Evolutionary conservation across 2,888 invertebrate genomes (phyloP).

Genomic region (Sicus ferrugineus): DNA sequence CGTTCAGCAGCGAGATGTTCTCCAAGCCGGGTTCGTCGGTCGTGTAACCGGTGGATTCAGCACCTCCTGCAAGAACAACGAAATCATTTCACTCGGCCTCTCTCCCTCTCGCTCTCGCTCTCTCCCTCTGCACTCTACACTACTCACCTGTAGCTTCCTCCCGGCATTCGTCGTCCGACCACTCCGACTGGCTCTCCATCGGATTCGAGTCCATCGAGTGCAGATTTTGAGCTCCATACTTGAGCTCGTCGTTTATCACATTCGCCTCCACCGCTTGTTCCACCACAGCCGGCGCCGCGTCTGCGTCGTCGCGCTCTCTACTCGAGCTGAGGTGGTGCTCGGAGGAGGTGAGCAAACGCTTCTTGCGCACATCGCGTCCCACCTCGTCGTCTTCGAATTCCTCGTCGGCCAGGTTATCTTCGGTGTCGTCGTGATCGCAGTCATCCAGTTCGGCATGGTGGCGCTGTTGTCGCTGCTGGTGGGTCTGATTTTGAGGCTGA

Average conservation of each 20-base stretch:
- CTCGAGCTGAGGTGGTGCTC: conserved; percentile 35
- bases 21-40: conserved; percentile 87
- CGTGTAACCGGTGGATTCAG: conserved; percentile 83
- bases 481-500: conserved; percentile 44
- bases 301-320: conserved; percentile 36
- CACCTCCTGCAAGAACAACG: conserved; percentile 62
- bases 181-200: conserved; percentile 81
- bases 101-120: neutral
- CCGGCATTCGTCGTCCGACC: conserved; percentile 75
- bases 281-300: neutral
- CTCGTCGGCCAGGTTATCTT: conserved; percentile 62
- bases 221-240: conserved; percentile 64
- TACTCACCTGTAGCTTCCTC: conserved; percentile 70
- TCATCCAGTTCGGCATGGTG: conserved; percentile 44
- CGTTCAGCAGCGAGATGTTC: conserved; percentile 85
- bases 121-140: no score
- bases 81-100: neutral
- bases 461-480: conserved; percentile 21
- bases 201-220: conserved; percentile 64
- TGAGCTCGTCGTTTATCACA: conserved; percentile 65
- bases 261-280: conserved; percentile 52
- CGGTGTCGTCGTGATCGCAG: conserved; percentile 59
- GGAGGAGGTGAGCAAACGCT: conserved; percentile 42
- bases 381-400: conserved; percentile 64
- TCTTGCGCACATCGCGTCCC: conserved; percentile 59